Conservation (phyloP, 2,113 vertebrate species). For the Patagioenas fasciata region DNA sequence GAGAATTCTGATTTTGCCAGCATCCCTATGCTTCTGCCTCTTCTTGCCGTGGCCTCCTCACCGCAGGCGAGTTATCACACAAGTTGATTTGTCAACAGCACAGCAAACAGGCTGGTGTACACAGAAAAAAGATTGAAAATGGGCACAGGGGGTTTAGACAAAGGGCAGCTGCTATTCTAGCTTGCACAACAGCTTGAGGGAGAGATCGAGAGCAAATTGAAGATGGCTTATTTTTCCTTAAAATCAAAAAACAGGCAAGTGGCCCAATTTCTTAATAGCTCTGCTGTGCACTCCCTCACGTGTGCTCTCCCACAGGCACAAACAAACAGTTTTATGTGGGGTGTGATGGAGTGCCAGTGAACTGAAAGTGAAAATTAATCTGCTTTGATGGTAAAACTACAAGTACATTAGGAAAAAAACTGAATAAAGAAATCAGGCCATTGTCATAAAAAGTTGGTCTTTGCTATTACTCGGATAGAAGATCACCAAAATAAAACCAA, state of each 20-base stretch:
- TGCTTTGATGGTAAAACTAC: not conserved
- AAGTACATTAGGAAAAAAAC: not conserved
- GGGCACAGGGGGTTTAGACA: not conserved
- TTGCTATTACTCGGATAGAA: not conserved
- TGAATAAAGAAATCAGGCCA: not conserved
- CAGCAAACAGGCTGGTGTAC: not conserved
- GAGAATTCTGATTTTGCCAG: not conserved
- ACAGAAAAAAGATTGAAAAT: fast-evolving
- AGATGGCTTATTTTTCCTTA: not conserved
- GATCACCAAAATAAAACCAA: not conserved
- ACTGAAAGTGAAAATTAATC: not conserved
- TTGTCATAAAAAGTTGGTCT: not conserved
- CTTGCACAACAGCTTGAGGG: not conserved
- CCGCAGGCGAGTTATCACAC: fast-evolving
- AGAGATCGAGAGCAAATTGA: not conserved
- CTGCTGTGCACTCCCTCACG: not conserved
- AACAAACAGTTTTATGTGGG: not conserved
- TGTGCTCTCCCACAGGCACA: not conserved
- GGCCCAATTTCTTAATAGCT: not conserved
- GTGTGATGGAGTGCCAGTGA: not conserved
- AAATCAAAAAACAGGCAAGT: not conserved
- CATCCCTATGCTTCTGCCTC: not conserved
- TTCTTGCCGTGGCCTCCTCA: not conserved
- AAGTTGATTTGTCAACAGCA: not conserved
- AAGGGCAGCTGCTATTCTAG: not conserved